phyloP scores from a whole-genome alignment of 2,797 vertebrate genomes.

The Hozukius guyotensis region DNA sequence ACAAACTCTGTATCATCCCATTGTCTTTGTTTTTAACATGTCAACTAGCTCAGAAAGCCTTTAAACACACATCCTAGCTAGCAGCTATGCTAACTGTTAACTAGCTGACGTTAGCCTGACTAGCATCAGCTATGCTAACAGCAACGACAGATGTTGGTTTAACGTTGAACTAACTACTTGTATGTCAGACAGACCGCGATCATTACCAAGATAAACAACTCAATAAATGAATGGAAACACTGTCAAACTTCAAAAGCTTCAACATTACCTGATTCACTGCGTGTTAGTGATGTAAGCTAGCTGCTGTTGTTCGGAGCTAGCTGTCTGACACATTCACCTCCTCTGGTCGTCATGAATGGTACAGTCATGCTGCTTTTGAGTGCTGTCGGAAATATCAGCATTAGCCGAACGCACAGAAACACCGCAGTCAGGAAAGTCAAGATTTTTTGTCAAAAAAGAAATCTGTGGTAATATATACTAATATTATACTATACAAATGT shows the following conservation, averaged over 20 bases:
- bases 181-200: background rate
- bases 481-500: background rate
- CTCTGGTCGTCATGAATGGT: constrained; percentile 8
- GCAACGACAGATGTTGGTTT: background rate
- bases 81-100: background rate
- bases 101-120: background rate
- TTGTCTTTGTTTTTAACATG: background rate
- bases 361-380: background rate
- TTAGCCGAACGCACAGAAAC: background rate
- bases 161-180: background rate
- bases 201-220: background rate
- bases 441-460: background rate
- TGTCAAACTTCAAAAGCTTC: background rate
- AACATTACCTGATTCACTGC: constrained; percentile 30
- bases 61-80: background rate
- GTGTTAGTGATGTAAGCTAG: background rate
- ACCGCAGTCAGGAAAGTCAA: no score
- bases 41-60: background rate
- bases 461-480: background rate
- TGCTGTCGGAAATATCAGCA: background rate
- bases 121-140: constrained; percentile 18
- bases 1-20: background rate
- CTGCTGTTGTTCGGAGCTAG: background rate
- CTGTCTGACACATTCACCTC: constrained; percentile 1
- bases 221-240: rapidly evolving